Conservation (phyloP, 1,140 invertebrate genomes). For the Hylaeus volcanicus region DNA sequence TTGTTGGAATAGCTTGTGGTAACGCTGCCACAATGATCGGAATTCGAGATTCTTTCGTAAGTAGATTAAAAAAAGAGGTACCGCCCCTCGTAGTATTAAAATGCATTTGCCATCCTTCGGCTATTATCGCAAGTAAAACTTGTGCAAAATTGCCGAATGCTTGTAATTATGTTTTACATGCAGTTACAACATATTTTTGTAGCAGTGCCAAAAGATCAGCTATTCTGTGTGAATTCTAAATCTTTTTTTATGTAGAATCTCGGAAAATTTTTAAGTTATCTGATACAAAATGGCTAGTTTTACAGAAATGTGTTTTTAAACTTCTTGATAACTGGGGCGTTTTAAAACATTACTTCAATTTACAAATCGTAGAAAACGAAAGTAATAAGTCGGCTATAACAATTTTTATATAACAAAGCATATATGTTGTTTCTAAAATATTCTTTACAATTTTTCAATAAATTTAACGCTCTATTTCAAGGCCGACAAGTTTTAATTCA, state of each 20-base stretch:
- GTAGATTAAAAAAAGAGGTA: conserved; percentile 9
- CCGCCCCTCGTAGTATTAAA: background rate
- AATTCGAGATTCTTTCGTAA: conserved; percentile 1
- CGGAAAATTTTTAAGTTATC: background rate
- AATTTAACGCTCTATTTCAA: conserved; percentile 22
- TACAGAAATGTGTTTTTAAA: background rate
- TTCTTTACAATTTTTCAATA: too few species aligned
- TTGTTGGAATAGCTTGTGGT: conserved; percentile 3
- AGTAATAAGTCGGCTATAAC: too few species aligned
- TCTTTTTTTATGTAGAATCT: background rate
- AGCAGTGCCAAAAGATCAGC: background rate
- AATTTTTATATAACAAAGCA: too few species aligned
- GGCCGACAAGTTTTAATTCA: conserved; percentile 24
- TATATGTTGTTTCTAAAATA: too few species aligned
- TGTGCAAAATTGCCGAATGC: conserved; percentile 4
- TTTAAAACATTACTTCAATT: background rate
- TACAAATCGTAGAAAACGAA: background rate
- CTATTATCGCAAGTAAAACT: conserved; percentile 5
- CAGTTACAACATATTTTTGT: background rate
- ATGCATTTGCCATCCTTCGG: conserved; percentile 4
- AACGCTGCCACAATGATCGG: background rate
- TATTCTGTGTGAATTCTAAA: background rate
- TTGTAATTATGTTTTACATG: background rate
- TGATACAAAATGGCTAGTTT: background rate
- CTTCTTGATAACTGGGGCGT: background rate